Conservation (phyloP, 2,888 invertebrate species). For the Lasioglossum marginatum region DNA sequence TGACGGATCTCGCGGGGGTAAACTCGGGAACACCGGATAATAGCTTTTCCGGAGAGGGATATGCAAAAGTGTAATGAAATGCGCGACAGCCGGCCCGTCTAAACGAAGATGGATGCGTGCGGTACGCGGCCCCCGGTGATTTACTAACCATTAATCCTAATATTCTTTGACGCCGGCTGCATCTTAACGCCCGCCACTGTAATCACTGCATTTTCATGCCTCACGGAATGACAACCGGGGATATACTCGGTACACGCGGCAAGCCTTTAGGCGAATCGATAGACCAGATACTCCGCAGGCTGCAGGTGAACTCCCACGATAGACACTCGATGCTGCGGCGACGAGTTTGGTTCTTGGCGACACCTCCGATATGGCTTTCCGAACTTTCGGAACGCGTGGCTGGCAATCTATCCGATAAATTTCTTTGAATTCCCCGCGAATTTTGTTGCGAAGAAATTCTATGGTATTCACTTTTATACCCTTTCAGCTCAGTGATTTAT, state of each 20-base stretch:
- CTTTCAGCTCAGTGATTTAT: background rate
- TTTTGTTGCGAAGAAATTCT: background rate
- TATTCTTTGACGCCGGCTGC: slow-evolving; percentile 24
- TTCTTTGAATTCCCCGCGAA: background rate
- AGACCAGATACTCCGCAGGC: background rate
- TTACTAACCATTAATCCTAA: slow-evolving; percentile 50
- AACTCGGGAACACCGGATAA: slow-evolving; percentile 9
- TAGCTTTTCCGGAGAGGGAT: slow-evolving; percentile 12
- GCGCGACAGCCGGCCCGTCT: slow-evolving; percentile 2
- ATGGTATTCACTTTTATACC: background rate
- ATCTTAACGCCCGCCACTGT: slow-evolving; percentile 11
- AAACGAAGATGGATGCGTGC: slow-evolving; percentile 54
- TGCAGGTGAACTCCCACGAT: background rate
- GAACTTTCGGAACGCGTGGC: background rate
- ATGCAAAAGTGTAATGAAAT: slow-evolving; percentile 26
- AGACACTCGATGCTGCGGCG: background rate
- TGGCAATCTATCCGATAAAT: no score
- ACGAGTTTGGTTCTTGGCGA: background rate
- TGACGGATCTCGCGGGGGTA: background rate
- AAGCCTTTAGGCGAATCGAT: background rate
- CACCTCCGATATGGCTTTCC: background rate
- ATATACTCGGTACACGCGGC: background rate
- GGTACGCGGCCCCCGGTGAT: slow-evolving; percentile 24
- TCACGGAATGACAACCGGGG: background rate
- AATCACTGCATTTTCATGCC: slow-evolving; percentile 23